A percentile compares a stretch with the other conserved stretches of the same genome.
phyloP scores from a whole-genome alignment of 2,888 invertebrate species.

The Troilus luridus region DNA sequence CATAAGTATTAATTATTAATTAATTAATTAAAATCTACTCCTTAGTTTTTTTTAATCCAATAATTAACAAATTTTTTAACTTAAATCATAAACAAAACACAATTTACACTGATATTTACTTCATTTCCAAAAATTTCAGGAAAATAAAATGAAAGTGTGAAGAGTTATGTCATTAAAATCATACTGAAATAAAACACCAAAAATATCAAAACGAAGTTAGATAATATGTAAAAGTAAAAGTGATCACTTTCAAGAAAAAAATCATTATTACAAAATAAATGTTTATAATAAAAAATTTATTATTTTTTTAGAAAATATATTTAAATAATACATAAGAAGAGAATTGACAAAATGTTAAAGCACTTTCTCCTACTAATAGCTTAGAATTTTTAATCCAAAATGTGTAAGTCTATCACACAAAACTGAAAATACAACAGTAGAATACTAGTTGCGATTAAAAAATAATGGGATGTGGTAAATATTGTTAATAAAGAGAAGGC shows the following conservation, averaged over 20 bases:
- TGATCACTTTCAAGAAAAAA: too few relatives aligned
- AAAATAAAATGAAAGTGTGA: too few relatives aligned
- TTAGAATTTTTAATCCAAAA: neutral
- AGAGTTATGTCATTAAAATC: too few relatives aligned
- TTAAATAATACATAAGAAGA: neutral
- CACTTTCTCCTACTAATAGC: neutral
- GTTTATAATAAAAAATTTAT: neutral
- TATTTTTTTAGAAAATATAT: neutral
- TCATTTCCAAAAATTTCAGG: neutral
- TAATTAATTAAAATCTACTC: neutral
- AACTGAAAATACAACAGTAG: neutral
- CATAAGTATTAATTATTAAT: neutral
- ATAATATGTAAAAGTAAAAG: neutral
- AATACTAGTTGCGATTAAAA: neutral
- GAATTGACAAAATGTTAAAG: neutral
- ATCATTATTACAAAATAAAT: too few relatives aligned
- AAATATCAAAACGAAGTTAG: neutral
- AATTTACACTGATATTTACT: neutral
- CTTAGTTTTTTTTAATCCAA: neutral
- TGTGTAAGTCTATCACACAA: neutral
- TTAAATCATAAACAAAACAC: too few relatives aligned
- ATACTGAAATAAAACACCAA: too few relatives aligned
- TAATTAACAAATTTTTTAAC: neutral
- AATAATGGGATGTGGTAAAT: neutral
- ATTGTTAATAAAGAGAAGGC: neutral